Conservation (phyloP, 2,888 invertebrate genomes). For the Chalcis sispes region DNA sequence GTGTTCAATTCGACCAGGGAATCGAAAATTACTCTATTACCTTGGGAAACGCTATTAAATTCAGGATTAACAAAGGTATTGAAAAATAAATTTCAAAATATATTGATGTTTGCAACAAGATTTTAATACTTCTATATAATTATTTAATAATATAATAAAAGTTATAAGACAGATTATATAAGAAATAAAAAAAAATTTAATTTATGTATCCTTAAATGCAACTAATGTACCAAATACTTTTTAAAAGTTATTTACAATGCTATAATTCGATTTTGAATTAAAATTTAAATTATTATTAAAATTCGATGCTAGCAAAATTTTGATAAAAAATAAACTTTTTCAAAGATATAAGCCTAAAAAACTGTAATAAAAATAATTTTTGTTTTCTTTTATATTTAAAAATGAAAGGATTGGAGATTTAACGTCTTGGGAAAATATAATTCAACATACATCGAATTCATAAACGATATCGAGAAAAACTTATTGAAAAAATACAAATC, state of each 20-base stretch:
- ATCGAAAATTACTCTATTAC: constrained; percentile 73
- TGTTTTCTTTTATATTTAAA: neutral
- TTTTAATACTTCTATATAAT: too few relatives aligned
- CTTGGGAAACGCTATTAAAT: constrained; percentile 76
- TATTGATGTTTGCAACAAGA: neutral
- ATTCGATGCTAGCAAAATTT: too few relatives aligned
- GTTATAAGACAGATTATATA: neutral
- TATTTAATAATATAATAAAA: neutral
- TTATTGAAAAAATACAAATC: constrained; percentile 52
- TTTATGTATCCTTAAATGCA: too few relatives aligned
- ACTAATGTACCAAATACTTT: too few relatives aligned
- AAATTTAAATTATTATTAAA: too few relatives aligned
- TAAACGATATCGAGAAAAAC: constrained; percentile 77
- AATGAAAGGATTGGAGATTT: constrained; percentile 78
- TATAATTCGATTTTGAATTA: too few relatives aligned
- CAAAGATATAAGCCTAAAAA: too few relatives aligned
- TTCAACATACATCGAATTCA: constrained; percentile 74
- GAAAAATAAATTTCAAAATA: neutral
- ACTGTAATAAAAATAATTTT: too few relatives aligned
- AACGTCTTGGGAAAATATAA: constrained; percentile 74
- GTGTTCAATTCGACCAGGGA: constrained; percentile 74
- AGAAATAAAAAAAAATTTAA: too few relatives aligned
- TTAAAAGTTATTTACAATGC: too few relatives aligned
- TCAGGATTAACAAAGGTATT: constrained; percentile 65
- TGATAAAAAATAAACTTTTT: too few relatives aligned